Evolutionary conservation across 2,888 invertebrate genomes (phyloP), one percentile per base, ranked within the genome.

Genomic region (Drosophila peninsularis): DNA sequence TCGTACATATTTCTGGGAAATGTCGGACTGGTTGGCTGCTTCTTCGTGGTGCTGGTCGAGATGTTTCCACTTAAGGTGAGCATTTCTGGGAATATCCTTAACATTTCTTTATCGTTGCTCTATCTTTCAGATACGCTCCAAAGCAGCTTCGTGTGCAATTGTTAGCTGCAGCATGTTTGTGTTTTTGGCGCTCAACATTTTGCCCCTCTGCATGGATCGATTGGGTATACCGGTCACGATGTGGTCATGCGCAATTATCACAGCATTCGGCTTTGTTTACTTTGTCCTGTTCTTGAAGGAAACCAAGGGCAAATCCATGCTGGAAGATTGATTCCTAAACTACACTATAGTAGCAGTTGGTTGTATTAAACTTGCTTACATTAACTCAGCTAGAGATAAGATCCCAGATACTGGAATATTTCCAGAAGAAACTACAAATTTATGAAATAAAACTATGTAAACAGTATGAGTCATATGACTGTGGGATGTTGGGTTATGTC

Each of bases 61-160:
- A 78, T 92, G n/a, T 84, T 92, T 45, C 92, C 92, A 0, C 64
- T 82, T 1, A 92, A 92, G 85, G 92, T 92, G 30, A 34, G 56
- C 27, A 0, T 10, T 7, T 5, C 11, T 10, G 2, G 5, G 1
- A n/a, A 1, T n/a, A 11, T 10, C 6, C 0, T 2, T 11, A 0
- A 39, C 19, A 5, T 10, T 30, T 0, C 27, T n/a, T 13, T 2
- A 9, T n/a, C 13, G 39, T 53, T 14, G 5, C 5, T 13, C 21
- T 1, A 6, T 11, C 17, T 47, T 17, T 36, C 14, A 91, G 92
- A 90, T 92, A 52, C 90, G 92, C 5, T 78, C 90, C 1, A 69
- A 80, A 21, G 90, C 85, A 0, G 69, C 89, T 3, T 88, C 90
- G 0, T 58, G 83, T 7, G 86, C 89, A 3, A 75, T 92, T 57